Evolutionary conservation across 2,888 invertebrate genomes (phyloP).

Genomic region (Thera britannica): DNA sequence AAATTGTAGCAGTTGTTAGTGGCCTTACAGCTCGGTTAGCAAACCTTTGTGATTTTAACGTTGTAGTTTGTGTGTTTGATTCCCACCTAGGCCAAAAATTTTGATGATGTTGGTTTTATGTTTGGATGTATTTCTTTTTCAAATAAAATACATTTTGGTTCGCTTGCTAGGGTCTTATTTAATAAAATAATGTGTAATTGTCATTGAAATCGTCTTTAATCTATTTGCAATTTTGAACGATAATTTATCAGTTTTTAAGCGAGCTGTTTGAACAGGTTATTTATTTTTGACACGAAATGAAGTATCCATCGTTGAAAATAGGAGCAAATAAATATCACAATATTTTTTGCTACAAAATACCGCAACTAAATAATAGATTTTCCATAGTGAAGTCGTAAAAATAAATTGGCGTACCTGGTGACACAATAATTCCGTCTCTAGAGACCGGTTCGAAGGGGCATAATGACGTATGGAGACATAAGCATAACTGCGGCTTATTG

Average conservation of each 20-base stretch:
- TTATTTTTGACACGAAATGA: too few relatives aligned
- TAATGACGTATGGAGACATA: conserved; percentile 65
- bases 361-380: conserved; percentile 15
- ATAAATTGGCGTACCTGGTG: conserved; percentile 75
- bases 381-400: conserved; percentile 66
- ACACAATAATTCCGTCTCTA: conserved; percentile 68
- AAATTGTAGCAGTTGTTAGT: neutral
- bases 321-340: neutral
- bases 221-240: too few relatives aligned
- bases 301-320: too few relatives aligned
- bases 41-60: neutral
- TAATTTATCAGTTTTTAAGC: too few relatives aligned
- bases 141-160: too few relatives aligned
- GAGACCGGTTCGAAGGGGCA: conserved; percentile 58
- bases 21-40: neutral
- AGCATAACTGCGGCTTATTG: conserved; percentile 61
- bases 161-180: too few relatives aligned
- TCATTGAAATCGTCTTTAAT: too few relatives aligned
- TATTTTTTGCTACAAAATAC: neutral
- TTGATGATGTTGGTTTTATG: neutral
- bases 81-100: neutral
- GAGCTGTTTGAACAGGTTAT: too few relatives aligned
- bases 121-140: neutral
- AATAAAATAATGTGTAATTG: too few relatives aligned
- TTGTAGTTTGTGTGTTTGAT: neutral